Evolutionary conservation across 2,113 vertebrate species (phyloP).

Genomic region (Orthonyx spaldingii): DNA sequence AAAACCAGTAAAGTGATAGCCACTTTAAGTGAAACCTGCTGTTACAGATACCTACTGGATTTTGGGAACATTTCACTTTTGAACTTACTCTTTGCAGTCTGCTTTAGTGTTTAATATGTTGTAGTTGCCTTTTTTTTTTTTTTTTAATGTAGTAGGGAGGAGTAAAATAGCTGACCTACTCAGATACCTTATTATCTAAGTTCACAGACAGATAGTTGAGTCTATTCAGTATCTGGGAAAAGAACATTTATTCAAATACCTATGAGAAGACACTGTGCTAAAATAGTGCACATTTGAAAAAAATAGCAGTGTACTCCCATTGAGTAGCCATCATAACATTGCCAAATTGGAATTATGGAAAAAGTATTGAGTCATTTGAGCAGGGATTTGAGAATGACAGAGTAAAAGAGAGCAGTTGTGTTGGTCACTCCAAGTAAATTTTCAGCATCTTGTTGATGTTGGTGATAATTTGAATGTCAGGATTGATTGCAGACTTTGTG

Average conservation of each 20-base stretch:
- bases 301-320: not conserved
- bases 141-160: not conserved
- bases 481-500: not conserved
- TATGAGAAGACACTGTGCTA: not conserved
- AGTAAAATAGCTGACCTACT: not conserved
- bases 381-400: not conserved
- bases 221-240: not conserved
- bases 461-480: not conserved
- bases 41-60: conserved; percentile 83
- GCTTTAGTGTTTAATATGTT: conserved; percentile 12
- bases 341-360: not conserved
- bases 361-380: not conserved
- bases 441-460: not conserved
- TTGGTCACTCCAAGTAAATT: not conserved
- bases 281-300: not conserved
- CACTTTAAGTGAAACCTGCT: conserved; percentile 92
- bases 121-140: not conserved
- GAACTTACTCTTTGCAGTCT: conserved; percentile 55
- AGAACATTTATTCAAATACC: not conserved
- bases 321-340: not conserved
- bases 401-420: not conserved
- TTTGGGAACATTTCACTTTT: conserved; percentile 62
- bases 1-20: conserved; percentile 96
- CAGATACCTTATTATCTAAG: not conserved
- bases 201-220: not conserved